phyloP scores from a whole-genome alignment of 2,113 vertebrate genomes.

The Eira barbara region DNA sequence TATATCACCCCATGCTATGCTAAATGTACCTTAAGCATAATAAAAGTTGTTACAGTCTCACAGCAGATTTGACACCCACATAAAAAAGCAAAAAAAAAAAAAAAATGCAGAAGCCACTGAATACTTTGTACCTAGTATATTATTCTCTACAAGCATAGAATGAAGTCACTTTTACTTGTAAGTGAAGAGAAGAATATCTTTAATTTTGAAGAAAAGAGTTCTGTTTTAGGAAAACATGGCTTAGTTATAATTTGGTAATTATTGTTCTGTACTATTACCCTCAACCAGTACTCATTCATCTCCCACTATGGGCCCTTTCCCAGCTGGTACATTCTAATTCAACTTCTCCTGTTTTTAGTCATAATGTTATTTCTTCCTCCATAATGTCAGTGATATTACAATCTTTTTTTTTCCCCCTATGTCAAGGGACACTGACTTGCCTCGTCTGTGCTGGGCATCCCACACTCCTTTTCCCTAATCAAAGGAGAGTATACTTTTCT shows the following conservation, averaged over 20 bases:
- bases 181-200: conserved; percentile 31
- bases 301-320: not conserved
- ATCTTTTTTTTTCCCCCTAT: not conserved
- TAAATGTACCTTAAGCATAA: conserved; percentile 41
- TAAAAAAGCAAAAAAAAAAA: not conserved
- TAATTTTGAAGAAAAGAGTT: conserved; percentile 20
- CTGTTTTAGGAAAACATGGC: not conserved
- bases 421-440: not conserved
- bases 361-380: conserved; percentile 44
- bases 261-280: not conserved
- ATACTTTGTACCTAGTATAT: not conserved
- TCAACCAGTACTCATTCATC: conserved; percentile 10
- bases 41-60: conserved; percentile 36
- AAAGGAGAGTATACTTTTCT: not conserved
- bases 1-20: not conserved
- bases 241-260: not conserved
- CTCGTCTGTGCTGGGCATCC: not conserved
- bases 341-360: conserved; percentile 9
- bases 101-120: not conserved
- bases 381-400: not conserved
- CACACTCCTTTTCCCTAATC: not conserved
- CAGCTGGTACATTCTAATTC: not conserved
- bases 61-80: conserved; percentile 58
- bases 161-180: conserved; percentile 69
- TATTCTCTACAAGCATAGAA: conserved; percentile 19